These are phyloP conservation scores for Oryzias sinensis DNA, from an alignment of 2,797 vertebrate genomes.

Conservation along the genomic window DNA sequence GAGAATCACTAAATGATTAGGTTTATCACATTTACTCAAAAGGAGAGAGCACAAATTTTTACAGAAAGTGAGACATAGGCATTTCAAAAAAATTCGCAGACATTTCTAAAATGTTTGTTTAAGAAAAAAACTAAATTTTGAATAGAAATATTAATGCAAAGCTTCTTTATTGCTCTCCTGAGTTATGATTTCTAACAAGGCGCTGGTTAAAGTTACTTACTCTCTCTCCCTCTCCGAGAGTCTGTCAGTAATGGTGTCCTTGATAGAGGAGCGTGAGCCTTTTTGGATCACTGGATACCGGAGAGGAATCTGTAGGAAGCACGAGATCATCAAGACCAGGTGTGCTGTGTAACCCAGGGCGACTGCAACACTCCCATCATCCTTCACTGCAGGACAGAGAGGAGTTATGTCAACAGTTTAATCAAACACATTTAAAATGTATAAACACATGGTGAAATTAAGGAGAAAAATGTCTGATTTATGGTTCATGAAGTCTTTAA, in stretches of 20 bases:
- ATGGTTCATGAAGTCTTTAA: no score
- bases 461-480: not conserved
- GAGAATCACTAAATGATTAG: no score
- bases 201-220: conserved; percentile 78
- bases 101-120: no score
- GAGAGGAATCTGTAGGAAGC: conserved; percentile 96
- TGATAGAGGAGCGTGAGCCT: conserved; percentile 94
- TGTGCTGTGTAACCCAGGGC: conserved; percentile 97
- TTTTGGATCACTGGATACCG: conserved; percentile 96
- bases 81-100: no score
- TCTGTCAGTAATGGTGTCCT: conserved; percentile 97
- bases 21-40: no score
- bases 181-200: no score
- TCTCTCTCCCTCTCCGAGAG: conserved; percentile 96
- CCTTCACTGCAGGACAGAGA: conserved; percentile 83
- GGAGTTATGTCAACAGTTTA: conserved; percentile 7
- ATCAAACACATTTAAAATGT: no score
- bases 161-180: no score
- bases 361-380: conserved; percentile 94
- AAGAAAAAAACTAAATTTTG: no score
- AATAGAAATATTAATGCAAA: no score
- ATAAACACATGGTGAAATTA: not conserved
- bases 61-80: no score
- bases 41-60: no score
- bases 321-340: conserved; percentile 96